These are phyloP conservation scores for Parochlus steinenii DNA, from an alignment of 2,888 invertebrate species.

Conservation along the genomic window DNA sequence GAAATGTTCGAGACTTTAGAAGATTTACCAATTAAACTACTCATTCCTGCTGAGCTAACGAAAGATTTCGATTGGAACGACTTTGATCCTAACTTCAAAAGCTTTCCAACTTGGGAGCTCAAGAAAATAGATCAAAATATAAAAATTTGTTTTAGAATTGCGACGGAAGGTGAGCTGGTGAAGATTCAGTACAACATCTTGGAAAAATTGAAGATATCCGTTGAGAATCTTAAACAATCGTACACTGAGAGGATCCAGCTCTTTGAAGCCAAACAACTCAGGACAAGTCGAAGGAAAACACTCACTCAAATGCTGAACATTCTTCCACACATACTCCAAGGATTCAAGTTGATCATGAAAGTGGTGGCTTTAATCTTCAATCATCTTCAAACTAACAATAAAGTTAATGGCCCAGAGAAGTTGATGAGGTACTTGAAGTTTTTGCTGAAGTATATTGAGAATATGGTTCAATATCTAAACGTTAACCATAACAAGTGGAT, in stretches of 20 bases:
- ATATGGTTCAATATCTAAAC: background rate
- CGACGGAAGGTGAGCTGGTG: conserved; percentile 20
- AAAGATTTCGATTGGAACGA: conserved; percentile 1
- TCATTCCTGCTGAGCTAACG: conserved; percentile 9
- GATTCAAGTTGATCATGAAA: too few species aligned
- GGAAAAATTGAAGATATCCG: conserved; percentile 16
- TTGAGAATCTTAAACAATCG: conserved; percentile 18
- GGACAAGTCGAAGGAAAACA: conserved; percentile 20
- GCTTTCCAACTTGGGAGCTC: background rate
- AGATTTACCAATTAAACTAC: conserved; percentile 2
- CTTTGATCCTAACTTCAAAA: background rate
- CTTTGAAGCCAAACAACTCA: conserved; percentile 17
- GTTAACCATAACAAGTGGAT: background rate
- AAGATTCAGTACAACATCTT: conserved; percentile 18
- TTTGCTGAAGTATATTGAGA: background rate
- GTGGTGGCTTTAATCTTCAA: too few species aligned
- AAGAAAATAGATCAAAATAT: conserved; percentile 6
- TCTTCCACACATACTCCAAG: conserved; percentile 15
- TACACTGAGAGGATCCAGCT: conserved; percentile 17
- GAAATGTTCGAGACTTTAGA: conserved; percentile 12
- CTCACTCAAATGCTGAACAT: conserved; percentile 17
- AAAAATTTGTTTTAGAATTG: conserved; percentile 19
- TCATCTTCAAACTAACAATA: too few species aligned
- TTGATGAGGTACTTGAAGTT: conserved; percentile 1
- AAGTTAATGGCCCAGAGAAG: too few species aligned